These are phyloP conservation scores for Latrodectus hesperus DNA, from an alignment of 2,888 invertebrate genomes.

Conservation along the genomic window DNA sequence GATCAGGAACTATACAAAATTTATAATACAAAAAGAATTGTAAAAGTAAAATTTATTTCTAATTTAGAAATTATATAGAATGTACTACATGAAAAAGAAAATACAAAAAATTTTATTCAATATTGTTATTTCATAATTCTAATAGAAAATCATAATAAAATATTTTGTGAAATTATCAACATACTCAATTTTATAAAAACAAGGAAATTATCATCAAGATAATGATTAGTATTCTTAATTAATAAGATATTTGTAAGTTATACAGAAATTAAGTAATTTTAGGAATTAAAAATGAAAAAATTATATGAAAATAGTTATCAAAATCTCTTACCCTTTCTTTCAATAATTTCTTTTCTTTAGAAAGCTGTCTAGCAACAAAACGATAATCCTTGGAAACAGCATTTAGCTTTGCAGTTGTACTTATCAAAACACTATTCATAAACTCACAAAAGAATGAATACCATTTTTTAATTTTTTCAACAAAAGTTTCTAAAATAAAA, in stretches of 20 bases:
- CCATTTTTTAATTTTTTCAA: constrained; percentile 66
- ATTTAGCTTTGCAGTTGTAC: constrained; percentile 88
- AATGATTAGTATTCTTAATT: too few species aligned
- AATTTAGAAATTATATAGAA: neutral
- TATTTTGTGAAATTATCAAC: too few species aligned
- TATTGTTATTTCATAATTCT: too few species aligned
- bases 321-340: constrained; percentile 76
- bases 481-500: constrained; percentile 63
- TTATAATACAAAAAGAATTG: neutral
- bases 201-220: too few species aligned
- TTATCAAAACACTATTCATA: constrained; percentile 85
- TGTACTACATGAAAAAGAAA: neutral
- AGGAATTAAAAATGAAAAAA: neutral
- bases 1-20: neutral
- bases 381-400: constrained; percentile 93
- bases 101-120: too few species aligned
- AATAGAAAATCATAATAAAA: too few species aligned
- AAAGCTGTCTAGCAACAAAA: constrained; percentile 91
- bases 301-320: neutral
- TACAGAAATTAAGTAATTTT: neutral
- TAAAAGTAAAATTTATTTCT: neutral
- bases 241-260: too few species aligned
- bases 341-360: constrained; percentile 89
- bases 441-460: constrained; percentile 79
- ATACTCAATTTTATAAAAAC: too few species aligned